Evolutionary conservation across 2,888 invertebrate genomes (phyloP).

Genomic region (Pristionchus japonicus): DNA sequence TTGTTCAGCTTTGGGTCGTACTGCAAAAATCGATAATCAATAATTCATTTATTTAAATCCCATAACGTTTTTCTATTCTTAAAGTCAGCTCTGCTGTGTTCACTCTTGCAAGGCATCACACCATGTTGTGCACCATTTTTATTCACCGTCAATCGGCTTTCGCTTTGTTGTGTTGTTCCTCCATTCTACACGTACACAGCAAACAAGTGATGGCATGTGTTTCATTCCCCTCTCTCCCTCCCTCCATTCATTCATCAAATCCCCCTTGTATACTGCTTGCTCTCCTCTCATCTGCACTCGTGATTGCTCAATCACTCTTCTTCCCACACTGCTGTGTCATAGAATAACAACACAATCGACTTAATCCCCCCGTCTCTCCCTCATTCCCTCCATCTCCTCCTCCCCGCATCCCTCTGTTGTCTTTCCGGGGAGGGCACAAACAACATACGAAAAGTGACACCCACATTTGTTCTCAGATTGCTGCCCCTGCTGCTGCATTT

Average conservation of each 20-base stretch:
- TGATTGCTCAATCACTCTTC: slow-evolving; percentile 5
- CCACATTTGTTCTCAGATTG: neutral
- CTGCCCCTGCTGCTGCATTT: neutral
- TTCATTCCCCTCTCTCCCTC: neutral
- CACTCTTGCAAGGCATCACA: too few relatives aligned
- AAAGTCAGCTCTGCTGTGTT: neutral
- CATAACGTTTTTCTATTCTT: neutral
- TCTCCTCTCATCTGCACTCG: neutral
- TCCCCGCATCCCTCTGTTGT: neutral
- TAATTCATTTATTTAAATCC: neutral
- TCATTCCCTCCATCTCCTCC: too few relatives aligned
- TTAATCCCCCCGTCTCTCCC: neutral
- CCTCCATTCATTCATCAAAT: neutral
- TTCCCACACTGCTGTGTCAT: neutral
- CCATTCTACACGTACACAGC: neutral
- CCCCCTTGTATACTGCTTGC: neutral
- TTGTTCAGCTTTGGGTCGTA: slow-evolving; percentile 60
- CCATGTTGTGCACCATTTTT: too few relatives aligned
- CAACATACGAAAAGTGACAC: neutral
- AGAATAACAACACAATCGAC: neutral
- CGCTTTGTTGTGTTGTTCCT: too few relatives aligned
- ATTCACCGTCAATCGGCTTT: too few relatives aligned
- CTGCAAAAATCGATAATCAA: slow-evolving; percentile 50
- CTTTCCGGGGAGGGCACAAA: neutral
- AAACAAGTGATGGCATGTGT: neutral